These are phyloP conservation scores for Meteorus sp. DNA, from an alignment of 1,140 invertebrate genomes.

Conservation along the genomic window DNA sequence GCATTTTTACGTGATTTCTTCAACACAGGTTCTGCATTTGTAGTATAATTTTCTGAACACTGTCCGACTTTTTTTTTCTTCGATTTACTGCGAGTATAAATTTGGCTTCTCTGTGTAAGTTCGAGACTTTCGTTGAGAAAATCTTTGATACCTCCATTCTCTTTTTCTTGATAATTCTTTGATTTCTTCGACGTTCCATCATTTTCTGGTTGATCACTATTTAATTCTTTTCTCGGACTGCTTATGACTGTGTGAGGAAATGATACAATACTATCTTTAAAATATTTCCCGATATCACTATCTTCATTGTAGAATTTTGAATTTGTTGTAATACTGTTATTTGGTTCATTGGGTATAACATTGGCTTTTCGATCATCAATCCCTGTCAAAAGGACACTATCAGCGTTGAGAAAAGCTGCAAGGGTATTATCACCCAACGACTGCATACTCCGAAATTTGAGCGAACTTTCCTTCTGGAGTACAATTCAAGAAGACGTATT, in stretches of 20 bases:
- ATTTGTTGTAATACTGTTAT: slow-evolving; percentile 3
- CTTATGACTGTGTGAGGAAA: not conserved
- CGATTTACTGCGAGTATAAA: not conserved
- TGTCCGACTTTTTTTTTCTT: too few relatives aligned
- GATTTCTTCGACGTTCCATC: not conserved
- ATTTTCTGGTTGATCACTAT: not conserved
- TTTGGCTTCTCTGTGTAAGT: slow-evolving; percentile 1
- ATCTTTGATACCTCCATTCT: not conserved
- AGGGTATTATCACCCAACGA: slow-evolving; percentile 36
- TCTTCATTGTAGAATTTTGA: not conserved
- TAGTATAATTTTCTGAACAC: too few relatives aligned
- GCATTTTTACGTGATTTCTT: not conserved
- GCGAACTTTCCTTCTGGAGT: not conserved
- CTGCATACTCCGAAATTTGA: slow-evolving; percentile 20
- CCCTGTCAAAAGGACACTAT: not conserved
- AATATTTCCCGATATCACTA: slow-evolving; percentile 32
- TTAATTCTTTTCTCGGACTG: slow-evolving; percentile 1
- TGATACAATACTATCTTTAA: slow-evolving; percentile 18
- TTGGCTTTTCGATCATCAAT: not conserved
- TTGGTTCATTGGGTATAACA: not conserved
- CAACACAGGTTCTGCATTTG: too few relatives aligned
- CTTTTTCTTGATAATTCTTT: not conserved
- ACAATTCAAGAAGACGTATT: not conserved
- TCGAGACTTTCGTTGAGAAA: not conserved
- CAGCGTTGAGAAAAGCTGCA: slow-evolving; percentile 27